Base-by-base conservation (phyloP, 2,113 vertebrate species). In the Abramis brama region DNA sequence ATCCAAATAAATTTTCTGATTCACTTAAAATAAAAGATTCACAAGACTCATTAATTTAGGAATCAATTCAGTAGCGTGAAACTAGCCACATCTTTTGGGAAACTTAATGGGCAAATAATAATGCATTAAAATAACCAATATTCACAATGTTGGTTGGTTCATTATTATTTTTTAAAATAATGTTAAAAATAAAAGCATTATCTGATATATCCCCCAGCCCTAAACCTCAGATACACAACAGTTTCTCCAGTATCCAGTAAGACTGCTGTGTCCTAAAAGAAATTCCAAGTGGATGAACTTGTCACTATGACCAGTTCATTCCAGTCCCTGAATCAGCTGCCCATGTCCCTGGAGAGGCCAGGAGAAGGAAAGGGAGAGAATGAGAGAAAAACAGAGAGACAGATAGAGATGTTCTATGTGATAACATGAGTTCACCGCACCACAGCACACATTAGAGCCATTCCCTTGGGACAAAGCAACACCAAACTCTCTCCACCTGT, bases 271-370 rank as follows among this genome's bases (percentile, higher is more conserved):
- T 85, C 47, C 50, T 39, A 9, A 25, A 66, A 82, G 50, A 68
- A 74, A 30, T 75, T 36, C 52, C 71, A 55, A 21, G 60, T 55
- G 9, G 43, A 75, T 76, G 85, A 88, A 85, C 66, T 45, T 23
- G 43, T 78, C 60, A 52, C 23, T 11, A 52, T 47, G 82, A 50
- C 55, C 45, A 21, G 39, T 64, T 68, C 39, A 74, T 83, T 23
- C 43, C 79, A 55, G 80, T 23, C 55, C 33, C 17, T 68, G 11
- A 36, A 62, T n/a, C 10, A 36, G 12, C 43, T 19, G 10, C 4
- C 66, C 36, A 62, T 79, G 43, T 86, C 85, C 62, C 76, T 23
- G 8, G 60, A 57, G 73, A 59, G 60, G 25, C 2, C 13, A 68
- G 59, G 21, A 33, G 33, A 57, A 23, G 19, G 43, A 55, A 27